Conservation (phyloP, 1,140 invertebrate species). For the Hyles vespertilio region DNA sequence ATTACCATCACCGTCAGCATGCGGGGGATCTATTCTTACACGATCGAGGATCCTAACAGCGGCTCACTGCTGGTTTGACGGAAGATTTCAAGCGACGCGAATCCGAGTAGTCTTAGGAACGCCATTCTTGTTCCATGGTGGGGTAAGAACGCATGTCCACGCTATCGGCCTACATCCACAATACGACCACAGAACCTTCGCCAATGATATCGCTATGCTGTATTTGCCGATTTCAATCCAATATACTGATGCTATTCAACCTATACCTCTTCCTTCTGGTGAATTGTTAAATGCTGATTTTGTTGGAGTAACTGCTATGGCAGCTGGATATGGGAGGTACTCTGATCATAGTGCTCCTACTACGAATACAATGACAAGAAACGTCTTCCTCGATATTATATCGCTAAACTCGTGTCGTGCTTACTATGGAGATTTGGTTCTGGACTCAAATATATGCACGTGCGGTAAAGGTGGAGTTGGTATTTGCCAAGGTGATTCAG, state of each 20-base stretch:
- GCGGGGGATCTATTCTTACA: constrained; percentile 45
- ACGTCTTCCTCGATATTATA: constrained; percentile 40
- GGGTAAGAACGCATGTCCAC: constrained; percentile 29
- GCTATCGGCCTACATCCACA: constrained; percentile 32
- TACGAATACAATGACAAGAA: constrained; percentile 34
- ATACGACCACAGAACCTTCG: constrained; percentile 37
- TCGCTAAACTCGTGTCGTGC: constrained; percentile 28
- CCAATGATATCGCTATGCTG: constrained; percentile 52
- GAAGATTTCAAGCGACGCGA: constrained; percentile 36
- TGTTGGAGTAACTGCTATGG: constrained; percentile 25
- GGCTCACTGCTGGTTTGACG: constrained; percentile 55
- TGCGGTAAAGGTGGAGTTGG: constrained; percentile 42
- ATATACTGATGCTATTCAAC: constrained; percentile 28
- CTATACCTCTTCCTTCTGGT: constrained; percentile 32
- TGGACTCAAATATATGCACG: constrained; percentile 50
- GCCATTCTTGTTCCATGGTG: constrained; percentile 41
- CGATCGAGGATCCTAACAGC: constrained; percentile 42
- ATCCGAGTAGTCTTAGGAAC: constrained; percentile 47
- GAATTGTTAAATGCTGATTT: constrained; percentile 26
- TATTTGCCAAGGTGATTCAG: constrained; percentile 55
- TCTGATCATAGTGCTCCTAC: constrained; percentile 37
- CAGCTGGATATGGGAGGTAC: constrained; percentile 48
- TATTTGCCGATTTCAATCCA: constrained; percentile 29
- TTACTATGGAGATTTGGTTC: constrained; percentile 29
- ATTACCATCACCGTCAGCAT: constrained; percentile 29